Conservation (phyloP, 2,113 vertebrate genomes). For the Thamnaconus septentrionalis region DNA sequence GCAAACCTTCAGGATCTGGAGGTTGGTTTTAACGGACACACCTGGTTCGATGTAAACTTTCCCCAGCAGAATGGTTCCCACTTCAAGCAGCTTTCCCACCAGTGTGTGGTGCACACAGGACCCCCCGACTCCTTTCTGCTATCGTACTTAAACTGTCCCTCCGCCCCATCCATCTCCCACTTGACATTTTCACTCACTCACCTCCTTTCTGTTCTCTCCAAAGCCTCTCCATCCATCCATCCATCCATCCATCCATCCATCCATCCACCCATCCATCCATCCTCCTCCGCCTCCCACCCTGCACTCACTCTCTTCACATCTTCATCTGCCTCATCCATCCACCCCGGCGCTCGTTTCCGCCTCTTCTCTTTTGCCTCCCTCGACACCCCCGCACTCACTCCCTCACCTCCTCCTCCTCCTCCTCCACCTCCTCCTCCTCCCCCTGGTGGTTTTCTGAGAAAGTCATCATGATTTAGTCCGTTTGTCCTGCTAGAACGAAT, state of each 20-base stretch:
- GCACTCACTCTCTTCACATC: conserved; percentile 20
- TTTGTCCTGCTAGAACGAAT: conserved; percentile 54
- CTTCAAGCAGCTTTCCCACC: no score
- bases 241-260: no score
- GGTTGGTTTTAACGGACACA: no score
- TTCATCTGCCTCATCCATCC: conserved; percentile 34
- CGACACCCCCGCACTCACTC: conserved; percentile 11
- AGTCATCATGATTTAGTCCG: conserved; percentile 53
- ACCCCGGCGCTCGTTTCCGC: not conserved
- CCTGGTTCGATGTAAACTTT: no score
- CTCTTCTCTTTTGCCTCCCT: conserved; percentile 3
- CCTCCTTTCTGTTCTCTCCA: conserved; percentile 7
- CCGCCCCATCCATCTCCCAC: conserved; percentile 21
- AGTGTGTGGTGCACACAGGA: no score
- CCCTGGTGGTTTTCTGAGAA: conserved; percentile 50
- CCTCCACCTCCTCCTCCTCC: no score
- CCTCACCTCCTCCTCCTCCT: conserved; percentile 1
- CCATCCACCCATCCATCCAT: no score
- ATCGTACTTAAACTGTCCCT: not conserved
- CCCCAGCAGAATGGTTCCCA: no score
- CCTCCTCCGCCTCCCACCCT: conserved; percentile 14
- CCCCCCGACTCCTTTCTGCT: no score
- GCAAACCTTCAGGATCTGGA: not conserved
- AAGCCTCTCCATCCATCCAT: no score
- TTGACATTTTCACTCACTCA: conserved; percentile 40